These are phyloP conservation scores for Adelges cooleyi DNA, from an alignment of 1,140 invertebrate species.

Conservation along the genomic window DNA sequence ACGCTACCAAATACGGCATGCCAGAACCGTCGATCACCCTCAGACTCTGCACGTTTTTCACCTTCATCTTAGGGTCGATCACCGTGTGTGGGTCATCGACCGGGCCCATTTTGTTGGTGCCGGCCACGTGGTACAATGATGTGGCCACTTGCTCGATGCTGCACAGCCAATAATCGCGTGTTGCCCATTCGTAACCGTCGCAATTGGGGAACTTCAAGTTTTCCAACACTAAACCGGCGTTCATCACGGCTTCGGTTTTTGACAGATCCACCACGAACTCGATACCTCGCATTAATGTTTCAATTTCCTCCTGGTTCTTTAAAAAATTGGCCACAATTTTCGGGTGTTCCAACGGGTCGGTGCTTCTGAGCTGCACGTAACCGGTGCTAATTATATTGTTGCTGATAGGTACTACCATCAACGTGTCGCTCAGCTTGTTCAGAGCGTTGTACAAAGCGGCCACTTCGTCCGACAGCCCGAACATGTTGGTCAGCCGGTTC, in stretches of 20 bases:
- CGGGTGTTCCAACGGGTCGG: conserved; percentile 49
- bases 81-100: conserved; percentile 44
- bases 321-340: conserved; percentile 59
- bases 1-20: conserved; percentile 45
- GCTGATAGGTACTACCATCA: conserved; percentile 42
- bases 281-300: conserved; percentile 41
- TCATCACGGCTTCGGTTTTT: conserved; percentile 35
- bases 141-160: conserved; percentile 41
- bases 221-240: conserved; percentile 46
- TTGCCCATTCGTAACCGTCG: conserved; percentile 46
- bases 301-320: conserved; percentile 41
- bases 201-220: conserved; percentile 47
- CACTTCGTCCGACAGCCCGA: conserved; percentile 2
- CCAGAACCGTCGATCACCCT: conserved; percentile 59
- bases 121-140: conserved; percentile 46
- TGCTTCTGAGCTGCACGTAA: conserved; percentile 42
- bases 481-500: not conserved
- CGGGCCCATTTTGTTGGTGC: conserved; percentile 54
- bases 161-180: conserved; percentile 61
- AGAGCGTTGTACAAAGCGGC: not conserved
- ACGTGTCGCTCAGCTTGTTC: not conserved
- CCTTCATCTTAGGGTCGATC: conserved; percentile 46
- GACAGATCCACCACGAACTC: conserved; percentile 34
- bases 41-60: conserved; percentile 46
- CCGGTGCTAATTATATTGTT: conserved; percentile 59